Percentiles rank a stretch among this genome's conserved stretches.
Conservation (phyloP, 2,888 invertebrate species). For the Gastrophysa polygoni region DNA sequence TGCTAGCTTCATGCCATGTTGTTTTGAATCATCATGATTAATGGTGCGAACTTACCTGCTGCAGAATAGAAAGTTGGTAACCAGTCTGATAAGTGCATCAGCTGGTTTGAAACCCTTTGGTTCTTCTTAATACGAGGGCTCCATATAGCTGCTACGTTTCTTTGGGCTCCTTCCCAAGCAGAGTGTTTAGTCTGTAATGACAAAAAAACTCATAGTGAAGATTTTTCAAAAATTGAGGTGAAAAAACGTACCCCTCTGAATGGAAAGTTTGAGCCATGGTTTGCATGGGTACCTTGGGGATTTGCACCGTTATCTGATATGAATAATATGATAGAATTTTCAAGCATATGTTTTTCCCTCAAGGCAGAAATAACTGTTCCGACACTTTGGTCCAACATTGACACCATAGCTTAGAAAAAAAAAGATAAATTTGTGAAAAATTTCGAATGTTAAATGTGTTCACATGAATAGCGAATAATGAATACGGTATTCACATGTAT, state of each 20-base stretch:
- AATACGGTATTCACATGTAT: too few relatives aligned
- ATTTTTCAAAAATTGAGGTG: too few relatives aligned
- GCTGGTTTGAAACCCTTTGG: conserved; percentile 63
- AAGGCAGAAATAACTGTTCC: conserved; percentile 79
- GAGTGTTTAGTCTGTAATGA: conserved; percentile 67
- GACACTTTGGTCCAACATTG: conserved; percentile 86
- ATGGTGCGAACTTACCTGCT: conserved; percentile 59
- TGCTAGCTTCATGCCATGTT: too few relatives aligned
- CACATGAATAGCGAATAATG: too few relatives aligned
- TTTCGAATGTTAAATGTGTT: too few relatives aligned
- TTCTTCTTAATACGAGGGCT: conserved; percentile 64
- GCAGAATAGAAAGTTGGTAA: conserved; percentile 70
- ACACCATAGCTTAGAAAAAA: conserved; percentile 77
- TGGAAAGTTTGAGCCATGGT: conserved; percentile 82
- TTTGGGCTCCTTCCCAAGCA: conserved; percentile 73
- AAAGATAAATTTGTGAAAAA: too few relatives aligned
- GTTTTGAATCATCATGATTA: too few relatives aligned
- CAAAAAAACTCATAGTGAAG: too few relatives aligned
- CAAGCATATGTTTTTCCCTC: conserved; percentile 70
- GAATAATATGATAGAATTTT: conserved; percentile 86
- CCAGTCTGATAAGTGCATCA: conserved; percentile 75
- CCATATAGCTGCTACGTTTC: conserved; percentile 71
- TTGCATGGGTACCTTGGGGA: conserved; percentile 72
- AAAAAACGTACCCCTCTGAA: conserved; percentile 70
- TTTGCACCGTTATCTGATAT: conserved; percentile 90